Conservation (phyloP, 2,797 vertebrate genomes). For the Sebastes melanostomus region DNA sequence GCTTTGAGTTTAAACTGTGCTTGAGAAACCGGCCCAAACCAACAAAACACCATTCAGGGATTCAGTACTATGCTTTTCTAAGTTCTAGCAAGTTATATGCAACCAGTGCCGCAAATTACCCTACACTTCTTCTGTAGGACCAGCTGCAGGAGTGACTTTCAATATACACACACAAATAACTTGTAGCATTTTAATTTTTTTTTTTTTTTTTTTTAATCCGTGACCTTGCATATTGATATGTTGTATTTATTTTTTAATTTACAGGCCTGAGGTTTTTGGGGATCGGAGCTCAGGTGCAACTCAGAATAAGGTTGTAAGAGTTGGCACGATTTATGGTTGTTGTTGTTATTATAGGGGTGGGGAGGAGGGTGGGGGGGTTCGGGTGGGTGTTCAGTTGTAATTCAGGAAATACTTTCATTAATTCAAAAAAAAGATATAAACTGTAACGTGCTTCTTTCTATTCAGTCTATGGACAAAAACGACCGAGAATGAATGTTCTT, state of each 20-base stretch:
- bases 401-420: slow-evolving; percentile 74
- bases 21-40: slow-evolving; percentile 63
- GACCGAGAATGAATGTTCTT: slow-evolving; percentile 77
- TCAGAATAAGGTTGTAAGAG: slow-evolving; percentile 50
- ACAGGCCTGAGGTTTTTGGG: slow-evolving; percentile 68
- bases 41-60: slow-evolving; percentile 84
- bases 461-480: slow-evolving; percentile 70
- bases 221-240: slow-evolving; percentile 76
- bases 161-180: slow-evolving; percentile 67
- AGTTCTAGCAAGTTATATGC: slow-evolving; percentile 84
- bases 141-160: slow-evolving; percentile 77
- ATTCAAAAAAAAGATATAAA: slow-evolving; percentile 66
- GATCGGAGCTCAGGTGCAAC: slow-evolving; percentile 71
- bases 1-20: slow-evolving; percentile 47
- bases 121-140: slow-evolving; percentile 65
- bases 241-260: slow-evolving; percentile 81
- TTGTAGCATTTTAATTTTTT: slow-evolving; percentile 79
- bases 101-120: slow-evolving; percentile 80
- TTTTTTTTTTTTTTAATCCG: slow-evolving; percentile 45
- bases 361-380: background rate
- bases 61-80: slow-evolving; percentile 86
- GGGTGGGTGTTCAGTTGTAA: slow-evolving; percentile 54
- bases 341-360: background rate
- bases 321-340: slow-evolving; percentile 53
- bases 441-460: slow-evolving; percentile 74